phyloP scores from a whole-genome alignment of 2,113 vertebrate species.

The Sinosuthora webbiana region DNA sequence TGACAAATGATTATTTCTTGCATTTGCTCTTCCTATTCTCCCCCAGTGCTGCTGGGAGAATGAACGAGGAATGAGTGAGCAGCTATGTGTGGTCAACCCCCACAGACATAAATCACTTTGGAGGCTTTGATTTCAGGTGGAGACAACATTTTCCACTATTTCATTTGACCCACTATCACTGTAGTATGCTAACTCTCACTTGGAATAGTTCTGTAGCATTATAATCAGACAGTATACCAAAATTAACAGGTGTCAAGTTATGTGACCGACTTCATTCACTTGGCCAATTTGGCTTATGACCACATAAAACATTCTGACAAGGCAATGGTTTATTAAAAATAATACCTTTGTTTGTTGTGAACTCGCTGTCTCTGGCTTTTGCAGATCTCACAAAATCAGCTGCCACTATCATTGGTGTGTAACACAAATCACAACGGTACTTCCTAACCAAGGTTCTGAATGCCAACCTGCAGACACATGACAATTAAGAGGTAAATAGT shows the following conservation, averaged over 20 bases:
- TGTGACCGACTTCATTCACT: neutral
- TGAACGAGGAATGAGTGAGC: neutral
- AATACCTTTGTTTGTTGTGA: conserved; percentile 91
- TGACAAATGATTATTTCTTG: neutral
- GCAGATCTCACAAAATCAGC: conserved; percentile 90
- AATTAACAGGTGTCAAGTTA: neutral
- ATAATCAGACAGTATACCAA: neutral
- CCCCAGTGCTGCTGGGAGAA: neutral
- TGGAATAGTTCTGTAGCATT: neutral
- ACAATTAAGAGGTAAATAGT: neutral
- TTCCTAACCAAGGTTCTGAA: conserved; percentile 93
- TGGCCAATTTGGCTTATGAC: neutral
- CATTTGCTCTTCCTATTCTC: neutral
- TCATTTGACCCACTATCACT: neutral
- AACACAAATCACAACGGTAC: conserved; percentile 93
- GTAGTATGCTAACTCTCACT: neutral
- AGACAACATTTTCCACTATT: neutral
- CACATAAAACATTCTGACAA: neutral
- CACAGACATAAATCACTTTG: neutral
- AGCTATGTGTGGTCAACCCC: neutral
- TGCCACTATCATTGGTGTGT: conserved; percentile 96
- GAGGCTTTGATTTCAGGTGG: neutral
- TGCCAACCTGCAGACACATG: conserved; percentile 78
- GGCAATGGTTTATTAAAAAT: neutral
- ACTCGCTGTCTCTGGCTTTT: conserved; percentile 97